Conservation (phyloP, 2,797 vertebrate genomes). For the Myotis vivesi region DNA sequence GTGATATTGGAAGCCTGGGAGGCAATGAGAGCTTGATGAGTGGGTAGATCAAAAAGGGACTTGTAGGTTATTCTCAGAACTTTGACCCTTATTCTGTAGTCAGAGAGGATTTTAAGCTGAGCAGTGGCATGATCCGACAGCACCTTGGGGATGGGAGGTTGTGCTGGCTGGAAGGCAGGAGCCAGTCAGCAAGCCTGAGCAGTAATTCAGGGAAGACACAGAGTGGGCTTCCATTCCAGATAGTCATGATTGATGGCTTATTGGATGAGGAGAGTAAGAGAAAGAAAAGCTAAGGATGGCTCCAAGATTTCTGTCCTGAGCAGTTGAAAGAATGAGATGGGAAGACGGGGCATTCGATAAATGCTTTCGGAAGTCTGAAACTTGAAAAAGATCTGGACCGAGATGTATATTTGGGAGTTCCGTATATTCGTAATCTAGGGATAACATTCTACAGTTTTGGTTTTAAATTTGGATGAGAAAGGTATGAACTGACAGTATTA, state of each 20-base stretch:
- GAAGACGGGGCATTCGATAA: not conserved
- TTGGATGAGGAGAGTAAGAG: not conserved
- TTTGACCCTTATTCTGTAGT: not conserved
- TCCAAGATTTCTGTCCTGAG: not conserved
- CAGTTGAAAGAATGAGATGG: not conserved
- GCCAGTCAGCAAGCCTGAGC: too few species aligned
- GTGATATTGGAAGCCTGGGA: not conserved
- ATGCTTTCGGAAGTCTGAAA: not conserved
- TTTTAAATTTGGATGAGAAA: constrained; percentile 33
- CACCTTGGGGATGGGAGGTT: not conserved
- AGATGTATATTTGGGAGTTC: not conserved
- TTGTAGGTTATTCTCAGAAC: not conserved
- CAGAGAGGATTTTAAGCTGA: not conserved
- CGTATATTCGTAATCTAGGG: not conserved
- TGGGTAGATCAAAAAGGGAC: not conserved
- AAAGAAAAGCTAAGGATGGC: not conserved
- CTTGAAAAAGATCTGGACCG: not conserved
- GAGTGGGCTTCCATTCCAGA: not conserved
- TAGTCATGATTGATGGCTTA: not conserved
- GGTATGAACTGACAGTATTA: not conserved
- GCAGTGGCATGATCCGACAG: not conserved
- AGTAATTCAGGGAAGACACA: not conserved
- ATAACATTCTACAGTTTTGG: not conserved
- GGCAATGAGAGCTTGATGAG: not conserved
- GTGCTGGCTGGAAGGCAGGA: not conserved